Evolutionary conservation across 2,113 vertebrate species (phyloP), one percentile per base, ranked within the genome.

Genomic region (Ariopsis seemanni): DNA sequence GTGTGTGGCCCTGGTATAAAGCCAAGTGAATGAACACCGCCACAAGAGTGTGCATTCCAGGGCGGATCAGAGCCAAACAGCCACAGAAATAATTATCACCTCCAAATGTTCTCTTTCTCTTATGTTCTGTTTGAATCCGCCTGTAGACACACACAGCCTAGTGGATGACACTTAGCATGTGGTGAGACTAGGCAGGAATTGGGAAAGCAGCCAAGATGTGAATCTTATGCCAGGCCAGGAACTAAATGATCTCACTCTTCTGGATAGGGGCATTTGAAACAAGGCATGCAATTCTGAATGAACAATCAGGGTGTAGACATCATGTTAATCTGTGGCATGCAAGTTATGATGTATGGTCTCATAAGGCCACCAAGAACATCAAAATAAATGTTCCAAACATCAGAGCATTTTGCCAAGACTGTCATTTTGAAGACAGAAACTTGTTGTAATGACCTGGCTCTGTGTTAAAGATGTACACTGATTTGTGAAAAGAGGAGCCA

Each of bases 111-210:
- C 80, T 84, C 72, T 92, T 90, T 92, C 92, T 92, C 88, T 87
- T 80, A 63, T 88, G 83, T 83, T 71, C 42, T 81, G 78, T 69
- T 86, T 78, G 65, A 42, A 50, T 82, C 27, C 48, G 60, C 90
- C 85, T 75, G 72, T 7, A 81, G 92, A 93, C 53, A 86, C 53
- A 86, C 91, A 80, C 87, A 90, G 92, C 91, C 91, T 95, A 88
- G 30, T 87, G 90, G 92, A 92, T 94, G 95, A 95, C 95, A 95
- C 93, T 92, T 91, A 95, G 92, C 95, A 95, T 95, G 95, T 94
- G 95, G 94, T 91, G 86, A 91, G 89, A 91, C 93, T 93, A 93
- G 91, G 91, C 30, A 34, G 15, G 69, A 93, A 93, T 91, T 92
- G 94, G 94, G 94, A 95, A 93, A 88, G 58, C 81, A 88, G 94